Conservation (phyloP, 2,888 invertebrate species). For the Trichacis sp. region DNA sequence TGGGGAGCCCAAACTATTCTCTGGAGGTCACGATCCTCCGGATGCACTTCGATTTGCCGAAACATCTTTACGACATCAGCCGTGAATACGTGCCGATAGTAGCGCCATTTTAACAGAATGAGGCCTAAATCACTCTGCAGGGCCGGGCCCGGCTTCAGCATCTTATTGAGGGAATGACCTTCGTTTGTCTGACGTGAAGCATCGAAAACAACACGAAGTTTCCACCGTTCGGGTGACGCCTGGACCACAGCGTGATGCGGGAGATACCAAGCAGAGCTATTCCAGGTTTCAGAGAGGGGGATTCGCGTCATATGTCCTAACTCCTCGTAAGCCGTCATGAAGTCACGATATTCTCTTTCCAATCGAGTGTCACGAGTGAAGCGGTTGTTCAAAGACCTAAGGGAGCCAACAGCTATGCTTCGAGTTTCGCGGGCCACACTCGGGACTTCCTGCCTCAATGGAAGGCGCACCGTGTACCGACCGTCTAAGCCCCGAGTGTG, state of each 20-base stretch:
- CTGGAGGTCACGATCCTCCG: slow-evolving; percentile 34
- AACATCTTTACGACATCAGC: not conserved
- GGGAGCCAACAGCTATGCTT: not conserved
- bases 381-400: not conserved
- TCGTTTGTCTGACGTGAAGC: not conserved
- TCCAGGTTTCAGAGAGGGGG: too few relatives aligned
- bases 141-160: not conserved
- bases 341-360: not conserved
- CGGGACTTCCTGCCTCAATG: not conserved
- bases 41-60: not conserved
- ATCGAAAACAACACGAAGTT: not conserved
- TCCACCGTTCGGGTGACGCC: not conserved
- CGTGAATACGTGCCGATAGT: not conserved
- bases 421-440: not conserved
- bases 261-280: not conserved
- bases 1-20: slow-evolving; percentile 49
- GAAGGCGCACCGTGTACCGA: not conserved
- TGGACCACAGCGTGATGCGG: not conserved
- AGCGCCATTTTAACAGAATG: not conserved
- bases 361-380: not conserved
- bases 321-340: not conserved
- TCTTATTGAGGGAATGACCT: not conserved
- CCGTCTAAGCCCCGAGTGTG: too few relatives aligned
- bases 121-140: not conserved
- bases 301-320: not conserved